Evolutionary conservation across 2,888 invertebrate species (phyloP).

Genomic region (Psylliodes chrysocephalus): DNA sequence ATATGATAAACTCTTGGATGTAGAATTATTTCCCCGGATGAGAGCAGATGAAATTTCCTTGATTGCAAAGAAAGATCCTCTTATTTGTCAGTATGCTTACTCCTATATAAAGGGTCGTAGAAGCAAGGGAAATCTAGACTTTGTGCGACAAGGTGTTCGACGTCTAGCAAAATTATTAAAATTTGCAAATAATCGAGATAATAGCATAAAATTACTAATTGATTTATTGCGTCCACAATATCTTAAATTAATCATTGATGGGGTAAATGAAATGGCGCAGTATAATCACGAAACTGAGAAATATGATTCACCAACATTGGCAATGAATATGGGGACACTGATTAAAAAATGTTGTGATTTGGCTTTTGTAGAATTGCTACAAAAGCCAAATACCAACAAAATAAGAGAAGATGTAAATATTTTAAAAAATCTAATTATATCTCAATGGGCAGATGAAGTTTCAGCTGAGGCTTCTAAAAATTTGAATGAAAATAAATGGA

Average conservation of each 20-base stretch:
- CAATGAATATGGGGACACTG: slow-evolving; percentile 48
- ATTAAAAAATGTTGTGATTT: slow-evolving; percentile 49
- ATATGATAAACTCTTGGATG: slow-evolving; percentile 36
- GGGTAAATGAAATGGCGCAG: slow-evolving; percentile 42
- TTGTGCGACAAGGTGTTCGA: slow-evolving; percentile 40
- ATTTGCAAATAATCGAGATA: slow-evolving; percentile 28
- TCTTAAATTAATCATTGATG: slow-evolving; percentile 40
- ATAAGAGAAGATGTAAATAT: slow-evolving; percentile 43
- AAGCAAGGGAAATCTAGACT: slow-evolving; percentile 46
- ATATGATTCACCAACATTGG: slow-evolving; percentile 48
- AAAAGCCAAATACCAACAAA: slow-evolving; percentile 34
- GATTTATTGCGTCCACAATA: slow-evolving; percentile 41
- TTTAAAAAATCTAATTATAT: slow-evolving; percentile 45
- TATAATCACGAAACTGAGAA: slow-evolving; percentile 45
- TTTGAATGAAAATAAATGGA: slow-evolving; percentile 47
- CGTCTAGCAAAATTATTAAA: slow-evolving; percentile 39
- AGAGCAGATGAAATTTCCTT: slow-evolving; percentile 37
- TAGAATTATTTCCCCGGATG: slow-evolving; percentile 39
- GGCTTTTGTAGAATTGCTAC: slow-evolving; percentile 41
- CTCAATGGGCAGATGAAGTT: slow-evolving; percentile 49
- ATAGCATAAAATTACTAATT: slow-evolving; percentile 37
- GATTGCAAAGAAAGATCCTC: slow-evolving; percentile 39
- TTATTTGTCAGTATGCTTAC: slow-evolving; percentile 43
- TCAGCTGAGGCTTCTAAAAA: slow-evolving; percentile 47
- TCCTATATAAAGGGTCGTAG: slow-evolving; percentile 44